Base-by-base conservation (phyloP, 2,113 vertebrate genomes). In the Otolemur garnettii region DNA sequence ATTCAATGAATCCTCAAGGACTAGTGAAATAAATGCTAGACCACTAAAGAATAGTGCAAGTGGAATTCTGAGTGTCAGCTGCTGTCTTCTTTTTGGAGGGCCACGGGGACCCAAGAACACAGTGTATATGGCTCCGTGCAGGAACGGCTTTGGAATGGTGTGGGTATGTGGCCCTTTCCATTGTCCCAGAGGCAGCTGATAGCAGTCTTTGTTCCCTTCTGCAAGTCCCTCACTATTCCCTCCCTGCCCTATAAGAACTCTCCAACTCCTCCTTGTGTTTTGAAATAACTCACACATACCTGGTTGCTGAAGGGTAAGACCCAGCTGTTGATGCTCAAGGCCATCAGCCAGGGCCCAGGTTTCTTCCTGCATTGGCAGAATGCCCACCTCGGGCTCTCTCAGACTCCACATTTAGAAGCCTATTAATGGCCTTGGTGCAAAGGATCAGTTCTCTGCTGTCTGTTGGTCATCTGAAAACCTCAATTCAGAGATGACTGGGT, bases 1-100 rank as follows among this genome's bases (percentile, higher is more conserved):
- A 87, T 97, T 98, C 97, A 97, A 97, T 98, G 98, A 98, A 97
- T 98, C 98, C 98, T 98, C 97, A 97, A 98, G 98, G 97, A 98
- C 98, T 98, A 97, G 98, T 7, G n/a, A 95, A 98, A 98, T 98
- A 98, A 99, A 98, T 12, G 17, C 94, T 91, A 92, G 91, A 74
- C 60, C 33, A 6, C 87, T 94, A 95, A 90, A 95, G 0, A 8
- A 90, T 35, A 79, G 85, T 83, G 10, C 2, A 7, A 50, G 74
- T 28, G 69, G 42, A 53, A 50, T 19, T 68, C 30, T 66, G 53
- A 68, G 59, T 42, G n/a, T 87, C 35, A 12, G 0, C 30, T 26
- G 42, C 45, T 28, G 78, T 24, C 83, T 93, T 72, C 45, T 55
- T 66, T 62, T 62, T 53, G 68, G 71, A 87, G 72, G 72, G 35